Conservation (phyloP, 2,888 invertebrate species). For the Archips crataeganus region DNA sequence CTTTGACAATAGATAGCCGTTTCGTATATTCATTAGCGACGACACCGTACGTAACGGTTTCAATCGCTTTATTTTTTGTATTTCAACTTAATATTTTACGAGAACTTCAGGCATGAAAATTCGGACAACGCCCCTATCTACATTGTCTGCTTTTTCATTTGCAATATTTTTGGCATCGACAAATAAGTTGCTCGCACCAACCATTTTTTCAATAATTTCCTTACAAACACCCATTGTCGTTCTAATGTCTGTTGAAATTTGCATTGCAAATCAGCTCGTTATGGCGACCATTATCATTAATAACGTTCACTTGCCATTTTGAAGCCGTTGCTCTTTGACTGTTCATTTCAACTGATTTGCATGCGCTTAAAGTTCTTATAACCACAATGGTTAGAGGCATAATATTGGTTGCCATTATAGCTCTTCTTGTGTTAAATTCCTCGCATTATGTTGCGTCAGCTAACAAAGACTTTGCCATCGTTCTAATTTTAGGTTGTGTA, state of each 20-base stretch:
- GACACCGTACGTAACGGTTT: neutral
- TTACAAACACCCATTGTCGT: constrained; percentile 37
- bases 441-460: neutral
- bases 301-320: constrained; percentile 28
- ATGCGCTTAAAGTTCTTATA: constrained; percentile 1
- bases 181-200: too few relatives aligned
- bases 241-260: constrained; percentile 48
- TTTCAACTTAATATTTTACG: neutral
- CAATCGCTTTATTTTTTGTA: neutral
- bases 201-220: constrained; percentile 13
- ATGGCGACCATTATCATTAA: constrained; percentile 39
- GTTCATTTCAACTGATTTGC: constrained; percentile 7
- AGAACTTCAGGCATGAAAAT: neutral
- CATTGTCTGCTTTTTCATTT: neutral
- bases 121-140: too few relatives aligned
- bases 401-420: constrained; percentile 6
- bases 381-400: constrained; percentile 7
- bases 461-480: constrained; percentile 2
- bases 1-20: neutral
- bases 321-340: constrained; percentile 12
- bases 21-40: neutral
- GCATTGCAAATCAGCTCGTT: constrained; percentile 50
- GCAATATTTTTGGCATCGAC: neutral
- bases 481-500: neutral
- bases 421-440: neutral